Conservation (phyloP, 1,140 invertebrate species). For the Nasonia vitripennis region DNA sequence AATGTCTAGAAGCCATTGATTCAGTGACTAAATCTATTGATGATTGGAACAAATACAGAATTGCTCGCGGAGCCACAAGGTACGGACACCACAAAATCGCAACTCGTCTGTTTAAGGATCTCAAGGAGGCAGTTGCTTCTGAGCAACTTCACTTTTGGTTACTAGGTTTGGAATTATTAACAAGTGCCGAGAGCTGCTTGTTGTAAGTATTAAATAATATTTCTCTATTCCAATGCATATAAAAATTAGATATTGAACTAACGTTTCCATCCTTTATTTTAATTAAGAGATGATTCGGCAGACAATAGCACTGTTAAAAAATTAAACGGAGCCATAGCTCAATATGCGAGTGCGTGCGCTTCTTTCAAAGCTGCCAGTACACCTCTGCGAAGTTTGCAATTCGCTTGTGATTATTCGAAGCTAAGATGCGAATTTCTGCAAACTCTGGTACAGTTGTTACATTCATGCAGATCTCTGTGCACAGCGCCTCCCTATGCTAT, state of each 20-base stretch:
- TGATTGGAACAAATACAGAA: slow-evolving; percentile 90
- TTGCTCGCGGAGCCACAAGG: slow-evolving; percentile 88
- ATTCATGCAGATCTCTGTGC: slow-evolving; percentile 86
- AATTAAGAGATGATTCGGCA: slow-evolving; percentile 62
- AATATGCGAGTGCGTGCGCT: slow-evolving; percentile 81
- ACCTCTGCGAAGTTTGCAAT: slow-evolving; percentile 81
- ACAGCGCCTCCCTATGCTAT: slow-evolving; percentile 95
- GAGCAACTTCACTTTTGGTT: slow-evolving; percentile 95
- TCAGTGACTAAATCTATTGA: slow-evolving; percentile 79
- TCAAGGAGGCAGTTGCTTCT: slow-evolving; percentile 86
- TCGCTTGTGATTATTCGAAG: slow-evolving; percentile 87
- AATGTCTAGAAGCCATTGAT: slow-evolving; percentile 76
- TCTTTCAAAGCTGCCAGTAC: slow-evolving; percentile 85
- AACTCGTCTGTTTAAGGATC: slow-evolving; percentile 79
- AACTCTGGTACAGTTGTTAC: slow-evolving; percentile 83
- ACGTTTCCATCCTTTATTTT: slow-evolving; percentile 5
- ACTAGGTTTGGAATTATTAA: slow-evolving; percentile 83
- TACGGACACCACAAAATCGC: slow-evolving; percentile 89
- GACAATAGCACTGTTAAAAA: slow-evolving; percentile 75
- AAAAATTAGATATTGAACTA: not conserved
- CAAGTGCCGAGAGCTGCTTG: slow-evolving; percentile 79
- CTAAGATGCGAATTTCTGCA: slow-evolving; percentile 86
- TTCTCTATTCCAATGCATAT: not conserved
- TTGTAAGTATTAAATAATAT: slow-evolving; percentile 65
- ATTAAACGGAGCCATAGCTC: slow-evolving; percentile 78